Conservation (phyloP, 2,888 invertebrate species). For the Axea sp. region DNA sequence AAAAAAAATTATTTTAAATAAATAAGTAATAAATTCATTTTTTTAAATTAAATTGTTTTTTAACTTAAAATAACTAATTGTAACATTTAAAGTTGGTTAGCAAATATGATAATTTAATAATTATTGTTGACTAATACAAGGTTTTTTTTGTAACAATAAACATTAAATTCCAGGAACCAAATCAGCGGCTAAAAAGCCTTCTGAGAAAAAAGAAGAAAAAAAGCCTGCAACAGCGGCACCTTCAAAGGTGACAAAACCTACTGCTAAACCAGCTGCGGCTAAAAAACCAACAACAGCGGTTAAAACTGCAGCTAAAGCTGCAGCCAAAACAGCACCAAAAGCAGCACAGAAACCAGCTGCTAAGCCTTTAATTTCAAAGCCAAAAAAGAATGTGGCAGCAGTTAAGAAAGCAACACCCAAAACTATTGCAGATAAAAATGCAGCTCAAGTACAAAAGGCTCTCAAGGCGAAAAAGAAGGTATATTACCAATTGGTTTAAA, state of each 20-base stretch:
- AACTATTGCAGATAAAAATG: too few relatives aligned
- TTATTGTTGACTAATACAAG: too few relatives aligned
- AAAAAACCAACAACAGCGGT: conserved; percentile 66
- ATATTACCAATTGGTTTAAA: conserved; percentile 27
- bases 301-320: background rate
- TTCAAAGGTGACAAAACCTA: conserved; percentile 71
- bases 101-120: too few relatives aligned
- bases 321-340: conserved; percentile 70
- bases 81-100: too few relatives aligned
- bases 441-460: conserved; percentile 85
- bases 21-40: too few relatives aligned
- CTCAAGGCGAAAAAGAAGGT: conserved; percentile 93
- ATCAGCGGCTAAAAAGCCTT: conserved; percentile 67
- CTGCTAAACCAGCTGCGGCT: conserved; percentile 75
- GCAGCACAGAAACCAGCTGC: conserved; percentile 71
- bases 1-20: too few relatives aligned
- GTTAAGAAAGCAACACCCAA: background rate
- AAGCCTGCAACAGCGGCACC: conserved; percentile 80
- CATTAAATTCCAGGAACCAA: too few relatives aligned
- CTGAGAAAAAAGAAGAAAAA: conserved; percentile 82
- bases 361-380: conserved; percentile 71
- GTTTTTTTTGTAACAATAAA: too few relatives aligned
- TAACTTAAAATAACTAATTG: too few relatives aligned
- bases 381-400: conserved; percentile 80
- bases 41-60: too few relatives aligned